Base-by-base conservation (phyloP, 2,113 vertebrate species). In the Hippoglossus stenolepis region DNA sequence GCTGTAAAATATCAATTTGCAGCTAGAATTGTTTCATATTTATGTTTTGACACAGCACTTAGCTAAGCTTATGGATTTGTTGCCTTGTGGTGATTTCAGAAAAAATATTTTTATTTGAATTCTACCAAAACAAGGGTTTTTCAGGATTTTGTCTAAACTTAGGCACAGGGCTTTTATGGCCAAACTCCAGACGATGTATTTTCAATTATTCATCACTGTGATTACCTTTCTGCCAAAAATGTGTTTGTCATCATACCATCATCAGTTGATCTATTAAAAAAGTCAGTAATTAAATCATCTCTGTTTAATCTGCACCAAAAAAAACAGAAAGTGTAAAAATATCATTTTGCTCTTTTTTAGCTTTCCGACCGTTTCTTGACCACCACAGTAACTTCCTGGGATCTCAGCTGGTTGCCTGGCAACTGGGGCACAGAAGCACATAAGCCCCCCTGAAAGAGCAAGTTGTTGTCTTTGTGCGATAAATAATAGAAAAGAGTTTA, bases 321-420 rank as follows among this genome's bases (percentile, higher is more conserved):
- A 49, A 49, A 0, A 1, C 24, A 24, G 24, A 49, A 49, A 51
- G 14, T 49, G 47, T 49, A 5, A 17, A 49, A 49, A 49, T 18
- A 49, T 49, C 1, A 54, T 21, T 21, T 54, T 54, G 7, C 18
- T 54, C 5, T 20, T 54, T 8, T 54, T 54, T 21, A 13, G 20
- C 20, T 26, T 35, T 70, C 40, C n/a, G 21, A 26, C 14, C 4
- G 20, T 43, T 59, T 57, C 38, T 70, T 53, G 45, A 2, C 15
- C 45, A 31, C 17, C 3, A 20, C 63, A 49, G 17, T 49, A 28
- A 66, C 15, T 26, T 24, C 38, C 26, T 17, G 14, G 38, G 3
- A 9, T 21, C 24, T 28, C 2, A 47, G 11, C 43, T 17, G 43
- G 69, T 71, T 71, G 31, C 69, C 40, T 70, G 24, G 69, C 40